Base-by-base conservation (phyloP, 1,140 invertebrate genomes). In the Drosophila mayri region DNA sequence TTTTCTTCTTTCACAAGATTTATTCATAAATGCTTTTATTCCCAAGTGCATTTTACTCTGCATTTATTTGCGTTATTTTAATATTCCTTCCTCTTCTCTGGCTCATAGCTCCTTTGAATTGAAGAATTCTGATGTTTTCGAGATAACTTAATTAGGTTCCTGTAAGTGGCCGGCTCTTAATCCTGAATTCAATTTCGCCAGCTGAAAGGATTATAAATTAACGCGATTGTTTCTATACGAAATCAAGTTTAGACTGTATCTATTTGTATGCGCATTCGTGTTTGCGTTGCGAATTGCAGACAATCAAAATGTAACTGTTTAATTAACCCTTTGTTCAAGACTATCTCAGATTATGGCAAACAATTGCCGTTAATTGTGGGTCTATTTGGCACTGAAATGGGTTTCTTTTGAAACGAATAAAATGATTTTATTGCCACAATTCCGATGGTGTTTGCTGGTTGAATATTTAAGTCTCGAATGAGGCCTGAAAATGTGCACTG, bases 321-420 rank as follows among this genome's bases (percentile, higher is more conserved):
- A 79, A 88, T 88, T 88, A 73, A 64, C 79, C 83, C 63, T 76
- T 85, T 85, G 78, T 86, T 57, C 35, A 20, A 28, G 50, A 44
- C 61, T 46, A 47, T 72, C 46, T 63, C 70, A 65, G 79, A 50
- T 70, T 64, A 78, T 54, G 70, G 43, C 46, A 55, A 71, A 65
- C 77, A 77, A 81, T 86, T 77, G 78, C 35, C 47, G 68, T 64
- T 76, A 78, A 87, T 86, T 88, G 67, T 25, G 35, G 18, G 20
- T 43, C 50, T 75, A 64, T 67, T 71, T 61, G 52, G 49, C 52
- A 30, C 44, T 64, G 57, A 63, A 63, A 63, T 38, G 35, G 67
- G 12, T 35, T 54, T 40, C 30, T 22, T 25, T 35, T 18, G 43
- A 62, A 58, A 52, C 18, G 52, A 63, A 41, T 60, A 61, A 76